Evolutionary conservation across 2,888 invertebrate species (phyloP), one percentile per base, ranked within the genome.

Genomic region (Antheraea assamensis): DNA sequence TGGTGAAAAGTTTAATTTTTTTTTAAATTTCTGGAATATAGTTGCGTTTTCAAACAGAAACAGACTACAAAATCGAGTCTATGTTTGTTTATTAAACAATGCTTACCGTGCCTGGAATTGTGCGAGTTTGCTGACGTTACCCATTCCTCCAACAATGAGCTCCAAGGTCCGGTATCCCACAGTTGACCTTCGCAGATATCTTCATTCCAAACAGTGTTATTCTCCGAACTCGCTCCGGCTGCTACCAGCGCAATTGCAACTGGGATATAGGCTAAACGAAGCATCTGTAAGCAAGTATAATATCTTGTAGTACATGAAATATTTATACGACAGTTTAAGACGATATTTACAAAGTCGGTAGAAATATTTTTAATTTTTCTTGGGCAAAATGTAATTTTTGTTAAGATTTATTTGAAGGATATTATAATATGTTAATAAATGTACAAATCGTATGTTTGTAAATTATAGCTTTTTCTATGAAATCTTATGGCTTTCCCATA

Each of bases 131-230:
- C 84, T 75, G 93, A 89, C 61, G 95, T 87, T 8, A 96, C 95
- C 95, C 96, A 97, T 81, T 96, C 95, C 89, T 96, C 96, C 70
- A 97, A 90, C 82, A 96, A 88, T 30, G 95, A 91, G 78, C 96
- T 95, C 96, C 96, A 97, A 71, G 95, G 93, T 0, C 95, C 95
- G 2, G 77, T 78, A 15, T 79, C 83, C 17, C 80, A 70, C n/a
- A 72, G 81, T 15, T 77, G 64, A 17, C 85, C 78, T 17, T 72
- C 78, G 73, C 85, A 83, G 8, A 75, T 74, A 30, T 76, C 75
- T 8, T 77, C 75, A 2, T 64, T 72, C 7, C 72, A 35, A 58
- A 49, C 58, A 1, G 84, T 83, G 70, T 78, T 79, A 76, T 89
- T 88, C 47, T 86, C 84, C 76, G 30, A 30, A 27, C 61, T 75